Conservation (phyloP, 1,140 invertebrate species). For the Galleria mellonella region DNA sequence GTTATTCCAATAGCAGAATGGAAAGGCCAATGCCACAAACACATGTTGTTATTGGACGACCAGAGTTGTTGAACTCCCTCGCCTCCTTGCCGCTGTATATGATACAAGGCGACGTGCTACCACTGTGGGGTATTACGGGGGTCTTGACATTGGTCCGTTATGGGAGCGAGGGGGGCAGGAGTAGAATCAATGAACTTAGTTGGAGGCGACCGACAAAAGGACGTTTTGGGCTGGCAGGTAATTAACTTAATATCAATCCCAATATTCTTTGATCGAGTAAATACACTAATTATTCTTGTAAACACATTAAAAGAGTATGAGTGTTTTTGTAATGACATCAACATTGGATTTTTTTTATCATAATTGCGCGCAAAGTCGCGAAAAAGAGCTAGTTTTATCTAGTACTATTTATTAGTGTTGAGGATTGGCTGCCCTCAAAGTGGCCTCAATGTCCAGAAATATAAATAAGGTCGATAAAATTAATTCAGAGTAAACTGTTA, state of each 20-base stretch:
- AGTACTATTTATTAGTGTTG: too few relatives aligned
- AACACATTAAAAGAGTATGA: conserved; percentile 5
- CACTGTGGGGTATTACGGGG: conserved; percentile 13
- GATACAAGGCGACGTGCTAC: conserved; percentile 2
- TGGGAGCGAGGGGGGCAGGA: conserved; percentile 51
- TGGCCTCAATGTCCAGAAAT: too few relatives aligned
- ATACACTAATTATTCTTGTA: conserved; percentile 4
- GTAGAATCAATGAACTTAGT: conserved; percentile 66
- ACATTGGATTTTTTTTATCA: too few relatives aligned
- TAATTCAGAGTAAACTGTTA: too few relatives aligned
- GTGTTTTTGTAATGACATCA: too few relatives aligned
- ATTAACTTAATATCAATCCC: conserved; percentile 66
- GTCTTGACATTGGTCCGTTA: conserved; percentile 34
- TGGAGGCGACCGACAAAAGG: conserved; percentile 59
- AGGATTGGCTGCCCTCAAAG: too few relatives aligned
- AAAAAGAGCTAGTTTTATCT: too few relatives aligned
- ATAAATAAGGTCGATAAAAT: too few relatives aligned
- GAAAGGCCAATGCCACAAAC: conserved; percentile 61
- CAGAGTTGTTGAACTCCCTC: conserved; percentile 30
- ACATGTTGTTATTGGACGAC: conserved; percentile 49
- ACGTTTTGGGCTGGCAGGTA: conserved; percentile 64
- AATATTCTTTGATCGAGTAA: conserved; percentile 36
- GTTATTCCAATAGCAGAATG: conserved; percentile 19
- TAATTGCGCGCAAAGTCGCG: too few relatives aligned
- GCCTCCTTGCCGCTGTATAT: conserved; percentile 9